Base-by-base conservation (phyloP, 2,888 invertebrate genomes). In the Campoplex nolae region DNA sequence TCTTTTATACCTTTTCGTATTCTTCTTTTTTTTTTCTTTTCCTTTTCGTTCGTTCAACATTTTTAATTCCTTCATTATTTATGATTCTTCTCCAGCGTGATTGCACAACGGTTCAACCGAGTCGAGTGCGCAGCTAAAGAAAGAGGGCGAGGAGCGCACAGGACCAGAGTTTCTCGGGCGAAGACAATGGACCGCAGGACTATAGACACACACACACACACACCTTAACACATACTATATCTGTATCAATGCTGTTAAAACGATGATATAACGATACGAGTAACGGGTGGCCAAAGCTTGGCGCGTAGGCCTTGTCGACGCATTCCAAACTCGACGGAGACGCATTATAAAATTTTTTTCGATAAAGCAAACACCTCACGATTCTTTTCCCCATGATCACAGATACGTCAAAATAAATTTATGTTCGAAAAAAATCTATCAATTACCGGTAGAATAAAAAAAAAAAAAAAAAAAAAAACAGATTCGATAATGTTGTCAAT, bases 231-330 rank as follows among this genome's bases (percentile, higher is more conserved):
- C 11, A 54, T 38, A n/a, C n/a, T n/a, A 38, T 38, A 73, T 54
- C 38, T 74, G 38, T 32, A 67, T 42, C 48, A 28, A 9, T 56
- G 65, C 23, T 32, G 67, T 58, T 38, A 73, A 73, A 51, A 77
- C 83, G 75, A 76, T 84, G 87, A 84, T 80, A 83, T 85, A 87
- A 87, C 87, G 74, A 51, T 79, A 82, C 87, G 35, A 90, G 90
- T 76, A 92, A 90, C 91, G 91, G 90, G 90, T 91, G 91, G 92
- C 90, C 90, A 89, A 90, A 92, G 90, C 90, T 89, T 89, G 82
- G 90, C 90, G 91, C 92, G 90, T 85, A 85, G 87, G 87, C 73
- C n/a, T 54, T 48, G 23, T 77, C 58, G 85, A 78, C 54, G 79
- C 87, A 85, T 85, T 87, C 87, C 87, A 71, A 71, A 78, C 42